These are phyloP conservation scores for Pseudobourletiella spinata DNA, from an alignment of 1,140 invertebrate genomes.

Conservation along the genomic window DNA sequence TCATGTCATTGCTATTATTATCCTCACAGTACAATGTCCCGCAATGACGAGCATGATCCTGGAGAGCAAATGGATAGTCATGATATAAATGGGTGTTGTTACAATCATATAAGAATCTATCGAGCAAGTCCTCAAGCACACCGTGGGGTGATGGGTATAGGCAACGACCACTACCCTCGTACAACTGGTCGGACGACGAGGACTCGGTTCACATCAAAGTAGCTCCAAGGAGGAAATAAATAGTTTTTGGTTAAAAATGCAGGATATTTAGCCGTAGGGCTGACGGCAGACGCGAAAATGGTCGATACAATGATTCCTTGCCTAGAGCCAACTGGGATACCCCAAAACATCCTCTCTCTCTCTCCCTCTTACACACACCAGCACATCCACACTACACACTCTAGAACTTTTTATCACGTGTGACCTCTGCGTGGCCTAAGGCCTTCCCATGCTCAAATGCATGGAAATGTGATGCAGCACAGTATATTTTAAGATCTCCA, in stretches of 20 bases:
- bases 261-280: slow-evolving; percentile 13
- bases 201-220: no score
- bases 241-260: slow-evolving; percentile 25
- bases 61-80: no score
- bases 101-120: no score
- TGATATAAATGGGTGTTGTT: no score
- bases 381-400: not conserved
- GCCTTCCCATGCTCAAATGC: not conserved
- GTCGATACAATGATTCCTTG: slow-evolving; percentile 17
- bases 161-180: no score
- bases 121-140: no score
- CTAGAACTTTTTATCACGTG: not conserved
- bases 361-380: no score
- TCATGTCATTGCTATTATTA: no score
- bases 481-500: slow-evolving; percentile 1
- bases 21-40: no score
- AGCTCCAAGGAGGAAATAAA: not conserved
- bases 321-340: slow-evolving; percentile 33
- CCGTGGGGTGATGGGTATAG: no score
- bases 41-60: no score
- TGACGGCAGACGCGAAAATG: slow-evolving; percentile 22
- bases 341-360: slow-evolving; percentile 26
- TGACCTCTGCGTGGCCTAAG: not conserved
- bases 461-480: not conserved
- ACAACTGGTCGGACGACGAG: no score